Conservation (phyloP, 2,888 invertebrate genomes). For the Bibio marci region DNA sequence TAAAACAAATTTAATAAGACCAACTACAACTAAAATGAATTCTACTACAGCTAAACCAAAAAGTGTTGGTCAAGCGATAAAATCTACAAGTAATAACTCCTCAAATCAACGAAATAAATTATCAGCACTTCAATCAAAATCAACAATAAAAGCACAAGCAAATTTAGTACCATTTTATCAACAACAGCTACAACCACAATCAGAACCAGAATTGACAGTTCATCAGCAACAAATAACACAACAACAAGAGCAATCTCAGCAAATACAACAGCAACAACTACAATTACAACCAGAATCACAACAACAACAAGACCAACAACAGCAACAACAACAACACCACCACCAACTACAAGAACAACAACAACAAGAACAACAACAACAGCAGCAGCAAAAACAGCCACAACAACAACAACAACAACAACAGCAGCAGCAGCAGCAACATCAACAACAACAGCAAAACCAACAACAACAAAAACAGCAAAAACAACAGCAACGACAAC, state of each 20-base stretch:
- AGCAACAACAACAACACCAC: too few species aligned
- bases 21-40: conserved; percentile 7
- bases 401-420: too few species aligned
- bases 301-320: not conserved
- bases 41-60: conserved; percentile 12
- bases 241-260: conserved; percentile 1
- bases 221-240: not conserved
- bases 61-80: conserved; percentile 9
- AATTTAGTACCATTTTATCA: too few species aligned
- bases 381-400: too few species aligned
- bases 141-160: conserved; percentile 4
- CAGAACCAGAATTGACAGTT: conserved; percentile 3
- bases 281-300: conserved; percentile 13
- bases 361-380: too few species aligned
- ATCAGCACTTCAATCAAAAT: not conserved
- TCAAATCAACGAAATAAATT: too few species aligned
- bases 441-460: not conserved
- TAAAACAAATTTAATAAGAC: conserved; percentile 10
- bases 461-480: too few species aligned
- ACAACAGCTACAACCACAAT: not conserved
- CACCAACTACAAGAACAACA: too few species aligned
- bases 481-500: too few species aligned
- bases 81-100: conserved; percentile 5
- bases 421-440: conserved; percentile 13
- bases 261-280: not conserved